A percentile compares a stretch with the other conserved stretches of the same genome.
These are phyloP conservation scores for Eupithecia abbreviata DNA, from an alignment of 2,888 invertebrate species.

Conservation along the genomic window DNA sequence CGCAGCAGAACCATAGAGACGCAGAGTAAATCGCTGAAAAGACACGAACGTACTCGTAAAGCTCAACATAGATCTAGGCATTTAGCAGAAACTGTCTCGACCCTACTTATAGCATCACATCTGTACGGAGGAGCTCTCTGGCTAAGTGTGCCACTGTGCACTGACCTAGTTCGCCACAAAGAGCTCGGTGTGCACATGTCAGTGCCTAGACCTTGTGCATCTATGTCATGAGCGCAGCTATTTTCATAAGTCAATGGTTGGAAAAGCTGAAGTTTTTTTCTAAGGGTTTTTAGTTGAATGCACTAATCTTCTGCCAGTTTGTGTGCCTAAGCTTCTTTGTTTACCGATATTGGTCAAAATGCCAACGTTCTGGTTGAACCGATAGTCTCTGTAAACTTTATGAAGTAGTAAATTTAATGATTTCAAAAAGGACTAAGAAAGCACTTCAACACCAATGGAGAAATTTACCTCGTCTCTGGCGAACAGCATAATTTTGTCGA, in stretches of 20 bases:
- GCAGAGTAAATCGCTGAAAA: neutral
- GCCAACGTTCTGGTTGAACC: neutral
- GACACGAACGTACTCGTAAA: conserved; percentile 3
- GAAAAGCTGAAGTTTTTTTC: conserved; percentile 23
- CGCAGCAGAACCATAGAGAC: neutral
- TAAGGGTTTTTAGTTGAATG: conserved; percentile 15
- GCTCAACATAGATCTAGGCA: conserved; percentile 28
- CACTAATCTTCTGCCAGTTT: conserved; percentile 2
- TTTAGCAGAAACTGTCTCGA: conserved; percentile 31
- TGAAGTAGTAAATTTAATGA: neutral
- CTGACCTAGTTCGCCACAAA: conserved; percentile 63
- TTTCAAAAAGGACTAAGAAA: neutral
- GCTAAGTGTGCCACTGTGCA: conserved; percentile 55
- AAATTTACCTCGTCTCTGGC: too few relatives aligned
- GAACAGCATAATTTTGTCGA: neutral
- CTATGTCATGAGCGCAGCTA: conserved; percentile 42
- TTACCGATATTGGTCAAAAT: neutral
- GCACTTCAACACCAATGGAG: neutral
- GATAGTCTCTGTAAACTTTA: too few relatives aligned
- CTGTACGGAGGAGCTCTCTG: conserved; percentile 34
- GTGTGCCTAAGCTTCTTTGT: neutral
- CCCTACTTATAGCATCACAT: conserved; percentile 31
- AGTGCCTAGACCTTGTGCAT: conserved; percentile 46
- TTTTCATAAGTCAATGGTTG: conserved; percentile 40
- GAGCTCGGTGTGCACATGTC: conserved; percentile 42